Base-by-base conservation (phyloP, 2,113 vertebrate species). In the Scatophagus argus region DNA sequence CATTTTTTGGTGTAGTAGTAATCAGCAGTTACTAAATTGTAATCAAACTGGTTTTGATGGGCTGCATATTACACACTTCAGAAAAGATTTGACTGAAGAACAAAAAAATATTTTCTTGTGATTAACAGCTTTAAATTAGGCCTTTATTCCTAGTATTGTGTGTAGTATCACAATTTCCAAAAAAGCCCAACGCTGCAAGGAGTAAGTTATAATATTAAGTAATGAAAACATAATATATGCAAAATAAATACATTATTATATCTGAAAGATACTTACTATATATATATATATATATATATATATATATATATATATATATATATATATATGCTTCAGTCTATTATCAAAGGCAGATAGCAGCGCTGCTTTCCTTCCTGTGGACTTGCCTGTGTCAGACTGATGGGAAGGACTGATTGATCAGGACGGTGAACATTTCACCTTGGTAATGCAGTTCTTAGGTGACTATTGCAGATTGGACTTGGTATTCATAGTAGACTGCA, bases 391-490 rank as follows among this genome's bases (percentile, higher is more conserved):
- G 41, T 61, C 80, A 39, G 74, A 87, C 75, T 79, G 86, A 87
- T 86, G 80, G 41, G 32, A 61, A 38, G 82, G 78, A 77, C 71
- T 65, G 60, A 44, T 52, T 27, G 67, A 61, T 79, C 25, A 66
- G 25, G 71, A 67, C 27, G 29, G 39, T 36, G 68, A 74, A 70
- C 55, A 47, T 65, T 81, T 76, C 81, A 83, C 64, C 59, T 70
- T 23, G 38, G 51, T 86, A 86, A 83, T 83, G 63, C 79, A 78
- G 59, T 76, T 89, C 69, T 86, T 62, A 75, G 76, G 72, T 49
- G 63, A 79, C 71, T 83, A 52, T 74, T 62, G 66, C 46, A 72
- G 78, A 76, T 82, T 51, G 0, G 77, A 87, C 73, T 89, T 88
- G 66, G 74, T 81, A 86, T 91, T 91, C 87, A 88, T 29, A 21